Base-by-base conservation (phyloP, 2,888 invertebrate species). In the Troides aeacus region DNA sequence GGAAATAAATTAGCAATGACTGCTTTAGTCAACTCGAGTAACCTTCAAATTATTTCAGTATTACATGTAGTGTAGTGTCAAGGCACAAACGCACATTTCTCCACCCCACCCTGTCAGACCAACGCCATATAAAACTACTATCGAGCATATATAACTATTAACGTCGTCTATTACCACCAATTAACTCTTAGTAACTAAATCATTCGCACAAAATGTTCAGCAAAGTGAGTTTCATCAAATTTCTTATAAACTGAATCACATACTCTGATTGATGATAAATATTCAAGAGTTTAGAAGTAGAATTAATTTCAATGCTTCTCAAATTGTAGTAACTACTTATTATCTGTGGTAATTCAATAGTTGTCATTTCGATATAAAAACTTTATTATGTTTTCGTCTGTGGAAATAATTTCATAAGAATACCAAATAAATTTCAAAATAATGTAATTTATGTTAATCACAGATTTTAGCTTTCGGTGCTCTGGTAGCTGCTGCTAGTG, bases 101-200 rank as follows among this genome's bases (percentile, higher is more conserved):
- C 80, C 74, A 79, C 87, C 87, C 87, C 86, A 84, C 88, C 75
- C 24, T 12, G 36, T 15, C 50, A 46, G 23, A 62, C 18, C 58
- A 46, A 24, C 15, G 57, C 23, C 60, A 15, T 46, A 12, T 15
- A 46, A 46, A 46, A 46, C 15, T 15, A 50, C 42, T 77, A 69
- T 73, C 68, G 72, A 63, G 79, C 84, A 80, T 88, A 89, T 88
- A 88, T 83, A 89, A 88, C 81, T 85, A 84, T 85, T 84, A 79
- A 71, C 75, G 78, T 73, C 77, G 77, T 76, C 77, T 73, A 77
- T 80, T 84, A 81, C 84, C 82, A 88, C 82, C 82, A 88, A 87
- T 88, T 84, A 82, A 80, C 80, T 79, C 76, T 78, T 74, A 79
- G 80, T 82, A 81, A 79, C 82, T 78, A 78, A 78, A 81, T 81